Evolutionary conservation across 2,888 invertebrate species (phyloP).

Genomic region (Leptinotarsa rubiginosa): DNA sequence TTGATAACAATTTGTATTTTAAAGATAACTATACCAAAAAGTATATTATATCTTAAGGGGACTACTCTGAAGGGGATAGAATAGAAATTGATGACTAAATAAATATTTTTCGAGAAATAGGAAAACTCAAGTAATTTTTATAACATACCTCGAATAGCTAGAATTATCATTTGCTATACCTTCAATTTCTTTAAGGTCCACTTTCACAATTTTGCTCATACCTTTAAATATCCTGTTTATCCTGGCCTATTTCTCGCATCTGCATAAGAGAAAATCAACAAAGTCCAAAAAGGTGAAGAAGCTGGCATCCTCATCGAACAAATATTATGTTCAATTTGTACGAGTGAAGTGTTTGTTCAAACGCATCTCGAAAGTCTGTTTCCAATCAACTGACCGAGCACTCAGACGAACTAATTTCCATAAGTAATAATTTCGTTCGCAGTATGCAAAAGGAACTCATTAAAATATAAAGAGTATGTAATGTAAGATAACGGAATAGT

Average conservation of each 20-base stretch:
- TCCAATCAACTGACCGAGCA: not conserved
- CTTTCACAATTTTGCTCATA: not conserved
- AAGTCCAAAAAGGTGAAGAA: not conserved
- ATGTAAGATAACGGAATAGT: not conserved
- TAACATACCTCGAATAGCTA: too few species aligned
- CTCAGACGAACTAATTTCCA: conserved; percentile 16
- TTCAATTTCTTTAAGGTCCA: too few species aligned
- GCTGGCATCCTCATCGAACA: not conserved
- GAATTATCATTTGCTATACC: too few species aligned
- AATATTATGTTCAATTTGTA: conserved; percentile 10
- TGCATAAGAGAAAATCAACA: not conserved
- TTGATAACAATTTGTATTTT: too few species aligned
- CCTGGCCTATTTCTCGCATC: conserved; percentile 7
- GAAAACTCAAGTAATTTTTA: too few species aligned
- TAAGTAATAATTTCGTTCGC: not conserved
- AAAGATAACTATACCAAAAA: too few species aligned
- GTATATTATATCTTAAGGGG: too few species aligned
- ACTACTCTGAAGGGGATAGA: too few species aligned
- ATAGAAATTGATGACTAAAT: too few species aligned
- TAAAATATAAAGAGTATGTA: not conserved
- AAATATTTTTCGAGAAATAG: too few species aligned
- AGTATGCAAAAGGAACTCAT: conserved; percentile 1
- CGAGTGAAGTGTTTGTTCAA: conserved; percentile 11
- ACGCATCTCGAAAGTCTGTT: not conserved
- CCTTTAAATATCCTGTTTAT: not conserved